These are phyloP conservation scores for Daptonema setosum DNA, from an alignment of 2,888 invertebrate species.

Conservation along the genomic window DNA sequence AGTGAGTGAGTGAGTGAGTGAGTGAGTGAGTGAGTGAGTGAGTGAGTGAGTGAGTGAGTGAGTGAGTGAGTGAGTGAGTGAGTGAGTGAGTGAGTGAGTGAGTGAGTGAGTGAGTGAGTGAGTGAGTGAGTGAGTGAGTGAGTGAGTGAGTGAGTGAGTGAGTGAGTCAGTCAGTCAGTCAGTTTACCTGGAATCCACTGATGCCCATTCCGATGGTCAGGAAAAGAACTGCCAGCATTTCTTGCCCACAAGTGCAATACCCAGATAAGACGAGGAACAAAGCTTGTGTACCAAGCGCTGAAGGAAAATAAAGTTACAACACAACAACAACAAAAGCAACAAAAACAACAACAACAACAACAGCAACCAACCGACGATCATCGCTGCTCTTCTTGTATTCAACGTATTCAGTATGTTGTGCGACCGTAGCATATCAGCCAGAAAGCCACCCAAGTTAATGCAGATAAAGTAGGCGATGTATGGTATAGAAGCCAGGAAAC, in stretches of 20 bases:
- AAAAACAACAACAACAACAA: background rate
- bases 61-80: too few relatives aligned
- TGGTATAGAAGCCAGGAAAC: conserved; percentile 23
- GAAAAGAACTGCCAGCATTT: conserved; percentile 21
- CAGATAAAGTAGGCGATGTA: conserved; percentile 24
- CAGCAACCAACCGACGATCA: conserved; percentile 17
- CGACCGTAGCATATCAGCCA: conserved; percentile 20
- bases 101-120: too few relatives aligned
- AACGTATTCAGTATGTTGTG: conserved; percentile 17
- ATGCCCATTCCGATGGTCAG: conserved; percentile 16
- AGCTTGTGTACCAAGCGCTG: conserved; percentile 23
- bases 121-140: too few relatives aligned
- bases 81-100: too few relatives aligned
- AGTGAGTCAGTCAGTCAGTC: too few relatives aligned
- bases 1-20: too few relatives aligned
- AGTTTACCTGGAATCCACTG: conserved; percentile 26
- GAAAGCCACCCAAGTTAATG: conserved; percentile 23
- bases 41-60: too few relatives aligned
- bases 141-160: too few relatives aligned
- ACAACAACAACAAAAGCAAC: background rate
- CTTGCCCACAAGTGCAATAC: conserved; percentile 24
- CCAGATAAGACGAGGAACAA: conserved; percentile 22
- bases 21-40: too few relatives aligned
- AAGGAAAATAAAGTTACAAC: conserved; percentile 1
- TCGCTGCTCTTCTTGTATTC: conserved; percentile 24